Evolutionary conservation across 1,140 invertebrate species (phyloP), one percentile per base, ranked within the genome.

Genomic region (Oryzaephilus surinamensis): DNA sequence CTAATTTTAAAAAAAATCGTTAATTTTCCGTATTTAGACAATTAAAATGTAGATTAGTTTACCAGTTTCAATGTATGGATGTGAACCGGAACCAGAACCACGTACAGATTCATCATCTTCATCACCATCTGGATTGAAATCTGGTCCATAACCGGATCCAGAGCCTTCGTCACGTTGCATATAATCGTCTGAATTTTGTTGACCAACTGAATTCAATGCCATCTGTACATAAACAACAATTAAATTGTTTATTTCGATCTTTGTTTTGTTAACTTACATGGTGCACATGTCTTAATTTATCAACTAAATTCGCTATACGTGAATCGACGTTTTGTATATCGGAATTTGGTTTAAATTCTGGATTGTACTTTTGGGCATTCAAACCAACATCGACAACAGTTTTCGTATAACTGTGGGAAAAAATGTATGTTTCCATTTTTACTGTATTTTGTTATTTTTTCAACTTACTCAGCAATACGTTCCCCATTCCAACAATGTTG

Each of bases 401-500:
- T 56, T 78, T 76, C 6, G 67, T 70, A 48, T 80, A 80, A 50
- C 77, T 80, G 59, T 4, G 62, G 62, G 39, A 6, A 40, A 33
- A 38, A 23, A 12, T 20, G 19, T 20, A 5, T 20, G 19, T 20
- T 20, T 20, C 8, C 8, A 5, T 20, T 20, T 20, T 20, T 8
- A 20, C 20, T 4, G 21, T n/a, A n/a, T n/a, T n/a, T n/a, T 20
- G 19, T 20, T 5, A 20, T 20, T 20, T 4, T 7, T 21, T 24
- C 14, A n/a, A 79, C 80, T 81, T 52, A 85, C 82, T 82, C 79
- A 63, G 76, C 81, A 47, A 84, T 64, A 39, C 70, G 61, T 46
- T 81, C 72, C 21, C 81, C 82, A 54, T 83, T 85, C 82, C 82
- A 85, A 57, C 82, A 85, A 5, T 72, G 69, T 12, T 68, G 70